phyloP scores from a whole-genome alignment of 2,113 vertebrate species.

The Hiodon alosoides region DNA sequence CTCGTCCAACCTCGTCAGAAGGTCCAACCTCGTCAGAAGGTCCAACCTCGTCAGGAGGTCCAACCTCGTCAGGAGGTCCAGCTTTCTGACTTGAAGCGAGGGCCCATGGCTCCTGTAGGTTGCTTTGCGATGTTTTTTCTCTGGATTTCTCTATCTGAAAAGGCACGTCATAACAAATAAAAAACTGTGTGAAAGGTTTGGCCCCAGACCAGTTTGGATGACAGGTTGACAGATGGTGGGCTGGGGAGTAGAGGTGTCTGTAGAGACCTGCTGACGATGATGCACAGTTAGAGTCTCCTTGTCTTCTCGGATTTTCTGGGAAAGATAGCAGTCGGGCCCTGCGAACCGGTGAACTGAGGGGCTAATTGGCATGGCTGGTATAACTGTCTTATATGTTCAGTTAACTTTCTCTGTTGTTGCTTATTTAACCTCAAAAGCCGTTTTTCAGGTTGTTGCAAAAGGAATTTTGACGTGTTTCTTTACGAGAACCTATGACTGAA shows the following conservation, averaged over 20 bases:
- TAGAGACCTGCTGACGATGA: not conserved
- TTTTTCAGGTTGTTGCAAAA: constrained; percentile 11
- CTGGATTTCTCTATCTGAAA: not conserved
- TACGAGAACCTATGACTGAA: constrained; percentile 3
- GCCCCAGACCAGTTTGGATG: not conserved
- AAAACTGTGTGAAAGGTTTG: not conserved
- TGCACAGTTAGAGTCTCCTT: not conserved
- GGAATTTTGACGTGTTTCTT: constrained; percentile 11
- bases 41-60: no score
- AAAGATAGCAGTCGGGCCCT: not conserved
- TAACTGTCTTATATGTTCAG: constrained; percentile 24
- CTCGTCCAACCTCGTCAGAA: not conserved
- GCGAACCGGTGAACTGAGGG: constrained; percentile 2
- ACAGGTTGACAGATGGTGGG: not conserved
- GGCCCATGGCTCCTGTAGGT: no score
- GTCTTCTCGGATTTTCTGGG: not conserved
- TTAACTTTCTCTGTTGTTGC: constrained; percentile 17
- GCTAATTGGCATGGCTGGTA: not conserved
- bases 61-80: not conserved
- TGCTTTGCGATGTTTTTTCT: no score
- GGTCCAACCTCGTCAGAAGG: not conserved
- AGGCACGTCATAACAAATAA: not conserved
- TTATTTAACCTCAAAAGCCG: constrained; percentile 29
- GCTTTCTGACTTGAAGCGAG: no score
- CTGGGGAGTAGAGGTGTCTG: not conserved